phyloP scores from a whole-genome alignment of 2,797 vertebrate genomes.

The Coranthus polyacanthus region DNA sequence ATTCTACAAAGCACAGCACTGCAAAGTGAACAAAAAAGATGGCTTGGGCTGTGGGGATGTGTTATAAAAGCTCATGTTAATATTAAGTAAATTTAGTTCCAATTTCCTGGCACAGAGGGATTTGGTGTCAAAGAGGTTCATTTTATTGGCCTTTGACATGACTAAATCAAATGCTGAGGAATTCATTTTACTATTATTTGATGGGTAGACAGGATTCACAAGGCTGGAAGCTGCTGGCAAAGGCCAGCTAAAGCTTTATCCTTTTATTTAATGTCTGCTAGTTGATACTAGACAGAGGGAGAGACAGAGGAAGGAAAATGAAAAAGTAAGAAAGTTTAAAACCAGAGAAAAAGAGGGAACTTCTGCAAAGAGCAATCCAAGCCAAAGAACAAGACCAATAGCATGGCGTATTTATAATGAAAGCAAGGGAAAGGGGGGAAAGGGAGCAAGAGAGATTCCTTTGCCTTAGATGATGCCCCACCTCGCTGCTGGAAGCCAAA shows the following conservation, averaged over 20 bases:
- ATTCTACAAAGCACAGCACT: slow-evolving; percentile 62
- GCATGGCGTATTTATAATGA: slow-evolving; percentile 63
- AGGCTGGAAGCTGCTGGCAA: slow-evolving; percentile 54
- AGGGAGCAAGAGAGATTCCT: slow-evolving; percentile 50
- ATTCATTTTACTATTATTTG: slow-evolving; percentile 78
- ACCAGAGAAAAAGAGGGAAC: slow-evolving; percentile 46
- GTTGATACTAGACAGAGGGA: slow-evolving; percentile 42
- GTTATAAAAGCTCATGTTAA: slow-evolving; percentile 67
- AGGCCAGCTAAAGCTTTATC: slow-evolving; percentile 68
- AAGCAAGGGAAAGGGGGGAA: slow-evolving; percentile 54
- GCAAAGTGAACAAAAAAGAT: slow-evolving; percentile 58
- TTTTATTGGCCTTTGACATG: slow-evolving; percentile 82
- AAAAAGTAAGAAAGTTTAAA: slow-evolving; percentile 59
- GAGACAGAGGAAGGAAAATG: slow-evolving; percentile 13
- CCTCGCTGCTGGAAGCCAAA: slow-evolving; percentile 74
- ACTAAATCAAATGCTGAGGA: slow-evolving; percentile 77
- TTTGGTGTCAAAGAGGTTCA: slow-evolving; percentile 73
- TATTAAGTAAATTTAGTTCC: slow-evolving; percentile 75
- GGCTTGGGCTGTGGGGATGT: slow-evolving; percentile 43
- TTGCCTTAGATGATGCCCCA: slow-evolving; percentile 65
- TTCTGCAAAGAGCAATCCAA: slow-evolving; percentile 51
- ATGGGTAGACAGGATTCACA: slow-evolving; percentile 69
- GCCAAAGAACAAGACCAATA: slow-evolving; percentile 63
- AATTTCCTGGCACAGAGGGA: slow-evolving; percentile 74
- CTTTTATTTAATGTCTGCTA: slow-evolving; percentile 69